Base-by-base conservation (phyloP, 2,113 vertebrate genomes). In the Balaenoptera acutorostrata region DNA sequence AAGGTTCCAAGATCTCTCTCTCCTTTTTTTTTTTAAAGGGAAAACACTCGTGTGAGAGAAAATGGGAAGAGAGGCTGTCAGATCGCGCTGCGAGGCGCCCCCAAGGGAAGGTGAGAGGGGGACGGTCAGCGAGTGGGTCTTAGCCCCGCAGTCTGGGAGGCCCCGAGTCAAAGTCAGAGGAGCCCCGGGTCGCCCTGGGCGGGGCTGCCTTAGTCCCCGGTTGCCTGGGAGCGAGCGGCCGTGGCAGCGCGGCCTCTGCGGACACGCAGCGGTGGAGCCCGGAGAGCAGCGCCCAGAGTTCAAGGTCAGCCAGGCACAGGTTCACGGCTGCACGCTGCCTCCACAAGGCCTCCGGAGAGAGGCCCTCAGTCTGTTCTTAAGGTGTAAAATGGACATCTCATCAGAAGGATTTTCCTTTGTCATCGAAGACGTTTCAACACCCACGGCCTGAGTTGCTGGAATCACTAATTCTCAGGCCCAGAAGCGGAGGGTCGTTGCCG, bases 311-410 rank as follows among this genome's bases (percentile, higher is more conserved):
- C 8, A 5, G 83, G 82, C 41, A n/a, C n/a, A n/a, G 33, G 15
- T 17, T 33, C 59, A 25, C 1, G 0, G 39, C 49, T 0, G 0
- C 55, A 41, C 0, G 21, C 8, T 17, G 21, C n/a, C 68, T 77
- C 36, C 14, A 8, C 0, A 5, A 71, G 46, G 66, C 57, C 57
- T 25, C 77, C 5, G 44, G 36, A 71, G 64, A 92, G 55, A 72
- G 36, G 33, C 33, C 6, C 18, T 33, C 36, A 8, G 3, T 12
- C 44, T 39, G 59, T 61, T 44, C 66, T 75, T 25, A 55, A 63
- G 33, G 18, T 10, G 15, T 44, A 29, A 93, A 87, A 84, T 9
- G 49, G 17, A 85, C 5, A 18, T 12, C 29, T 8, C n/a, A n/a
- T 44, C 63, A 66, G 78, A 41, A 64, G 64, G 13, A 21, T 66